Percentiles rank a stretch among this genome's conserved stretches.
Conservation (phyloP, 2,797 vertebrate genomes). For the Brotogeris chrysoptera region DNA sequence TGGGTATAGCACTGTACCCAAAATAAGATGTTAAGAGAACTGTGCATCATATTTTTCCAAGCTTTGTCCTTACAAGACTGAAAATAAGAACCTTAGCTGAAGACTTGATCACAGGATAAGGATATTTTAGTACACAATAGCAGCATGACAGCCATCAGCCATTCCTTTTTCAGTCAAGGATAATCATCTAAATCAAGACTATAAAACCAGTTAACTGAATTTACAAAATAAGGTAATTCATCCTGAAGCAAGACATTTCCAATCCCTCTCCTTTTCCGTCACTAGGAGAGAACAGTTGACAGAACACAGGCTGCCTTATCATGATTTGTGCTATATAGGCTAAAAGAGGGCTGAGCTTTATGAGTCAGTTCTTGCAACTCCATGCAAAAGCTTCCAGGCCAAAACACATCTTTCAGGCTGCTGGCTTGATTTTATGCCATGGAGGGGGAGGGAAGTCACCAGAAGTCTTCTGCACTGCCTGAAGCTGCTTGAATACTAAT, state of each 20-base stretch:
- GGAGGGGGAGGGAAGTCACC: neutral
- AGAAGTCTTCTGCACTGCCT: neutral
- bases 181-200: neutral
- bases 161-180: constrained; percentile 17
- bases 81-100: neutral
- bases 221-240: constrained; percentile 24
- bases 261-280: neutral
- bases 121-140: constrained; percentile 27
- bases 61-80: neutral
- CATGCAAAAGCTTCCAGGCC: constrained; percentile 3
- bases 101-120: neutral
- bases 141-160: neutral
- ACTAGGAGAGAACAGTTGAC: neutral
- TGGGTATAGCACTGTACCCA: neutral
- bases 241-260: neutral
- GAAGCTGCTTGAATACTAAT: constrained; percentile 1
- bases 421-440: neutral
- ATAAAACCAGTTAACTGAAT: constrained; percentile 1
- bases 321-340: neutral
- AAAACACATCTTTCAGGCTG: constrained; percentile 23
- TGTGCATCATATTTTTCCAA: neutral
- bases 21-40: neutral
- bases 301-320: constrained; percentile 25
- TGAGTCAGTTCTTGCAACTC: constrained; percentile 31
- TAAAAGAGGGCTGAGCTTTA: constrained; percentile 6